Base-by-base conservation (phyloP, 1,140 invertebrate species). In the Drosophila insularis region DNA sequence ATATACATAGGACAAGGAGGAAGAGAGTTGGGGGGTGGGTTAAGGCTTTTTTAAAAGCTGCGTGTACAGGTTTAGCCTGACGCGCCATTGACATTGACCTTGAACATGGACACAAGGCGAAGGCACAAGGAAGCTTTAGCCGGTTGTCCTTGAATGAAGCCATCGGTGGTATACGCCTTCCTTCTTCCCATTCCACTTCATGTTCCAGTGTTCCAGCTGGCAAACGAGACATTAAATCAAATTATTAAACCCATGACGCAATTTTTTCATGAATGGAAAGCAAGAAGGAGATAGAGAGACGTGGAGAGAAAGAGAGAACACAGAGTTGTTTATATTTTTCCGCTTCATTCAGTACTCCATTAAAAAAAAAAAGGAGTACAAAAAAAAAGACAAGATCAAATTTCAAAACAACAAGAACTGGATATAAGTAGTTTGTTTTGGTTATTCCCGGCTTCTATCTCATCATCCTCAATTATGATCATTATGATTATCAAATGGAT, bases 351-450 rank as follows among this genome's bases (percentile, higher is more conserved):
- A 54, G 6, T 5, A 27, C 46, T 78, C 40, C 63, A 71, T 37
- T 23, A 35, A n/a, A 10, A 46, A 8, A 46, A 19, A 50, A 19
- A 11, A 4, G 2, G 10, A 50, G 43, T n/a, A n/a, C n/a, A 14
- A 21, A 7, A 46, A 19, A 19, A 17, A 46, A 19, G 2, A 17
- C 43, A 46, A n/a, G 43, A 66, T 73, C 71, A 71, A 77, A 80
- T 85, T 86, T 85, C 81, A 85, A 86, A 77, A 80, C 74, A 80
- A 69, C 43, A 50, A 75, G 78, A 86, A 62, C 74, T 50, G 70
- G 65, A 72, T 54, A 53, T 68, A 78, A 81, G 78, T 81, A 71
- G 78, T 82, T 78, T 76, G 65, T 86, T 80, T 71, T 82, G 67
- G 43, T 50, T 50, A 50, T 50, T 50, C 43, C 43, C 19, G 17